These are phyloP conservation scores for Amphilophus citrinellus DNA, from an alignment of 2,113 vertebrate genomes.

Conservation along the genomic window DNA sequence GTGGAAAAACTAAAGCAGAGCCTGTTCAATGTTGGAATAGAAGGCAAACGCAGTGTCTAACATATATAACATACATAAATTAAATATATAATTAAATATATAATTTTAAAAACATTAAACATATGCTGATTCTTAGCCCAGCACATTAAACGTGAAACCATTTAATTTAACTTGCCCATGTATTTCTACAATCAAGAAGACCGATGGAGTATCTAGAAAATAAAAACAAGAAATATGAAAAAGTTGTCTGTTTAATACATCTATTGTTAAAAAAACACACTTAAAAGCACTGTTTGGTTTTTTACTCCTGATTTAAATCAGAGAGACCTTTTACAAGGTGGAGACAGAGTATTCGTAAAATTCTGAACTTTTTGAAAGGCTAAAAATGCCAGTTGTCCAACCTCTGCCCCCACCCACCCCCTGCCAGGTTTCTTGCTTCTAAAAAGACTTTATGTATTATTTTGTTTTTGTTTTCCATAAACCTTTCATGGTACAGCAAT, in stretches of 20 bases:
- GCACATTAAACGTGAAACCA: not conserved
- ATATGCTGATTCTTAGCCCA: not conserved
- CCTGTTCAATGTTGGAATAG: not conserved
- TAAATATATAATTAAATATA: too few species aligned
- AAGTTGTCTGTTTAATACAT: too few species aligned
- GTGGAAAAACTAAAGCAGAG: not conserved
- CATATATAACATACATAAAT: not conserved
- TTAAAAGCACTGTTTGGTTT: not conserved
- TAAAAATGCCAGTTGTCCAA: not conserved
- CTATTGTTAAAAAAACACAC: not conserved
- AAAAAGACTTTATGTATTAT: not conserved
- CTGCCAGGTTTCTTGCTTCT: accelerated
- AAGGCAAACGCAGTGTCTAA: not conserved
- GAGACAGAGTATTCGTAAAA: not conserved
- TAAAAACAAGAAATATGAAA: too few species aligned
- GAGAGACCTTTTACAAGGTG: not conserved
- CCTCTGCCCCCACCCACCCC: too few species aligned
- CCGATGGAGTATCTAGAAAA: too few species aligned
- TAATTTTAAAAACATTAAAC: not conserved
- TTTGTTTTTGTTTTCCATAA: not conserved
- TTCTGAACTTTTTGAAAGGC: too few species aligned
- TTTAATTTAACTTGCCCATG: too few species aligned
- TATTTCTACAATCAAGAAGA: too few species aligned
- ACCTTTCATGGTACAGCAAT: not conserved
- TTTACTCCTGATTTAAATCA: not conserved